Evolutionary conservation across 1,140 invertebrate genomes (phyloP).

Genomic region (Drosophila eugracilis): DNA sequence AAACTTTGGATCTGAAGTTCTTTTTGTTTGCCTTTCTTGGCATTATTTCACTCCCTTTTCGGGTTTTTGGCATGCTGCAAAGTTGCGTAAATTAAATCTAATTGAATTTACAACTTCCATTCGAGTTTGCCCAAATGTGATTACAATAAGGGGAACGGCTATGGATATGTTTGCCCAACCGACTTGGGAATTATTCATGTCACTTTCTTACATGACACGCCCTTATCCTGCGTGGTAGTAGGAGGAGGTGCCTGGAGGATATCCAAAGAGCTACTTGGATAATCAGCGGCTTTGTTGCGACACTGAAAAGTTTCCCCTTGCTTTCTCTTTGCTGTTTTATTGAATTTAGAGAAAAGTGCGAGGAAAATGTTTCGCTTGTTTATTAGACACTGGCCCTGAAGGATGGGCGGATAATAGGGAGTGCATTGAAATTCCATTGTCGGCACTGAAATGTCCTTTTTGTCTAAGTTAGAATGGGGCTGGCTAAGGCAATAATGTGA

Average conservation of each 20-base stretch:
- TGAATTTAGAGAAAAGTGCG: constrained; percentile 48
- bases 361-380: constrained; percentile 48
- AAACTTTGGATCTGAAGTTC: constrained; percentile 48
- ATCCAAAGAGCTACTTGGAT: constrained; percentile 38
- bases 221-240: not conserved
- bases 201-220: constrained; percentile 49
- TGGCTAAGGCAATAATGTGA: constrained; percentile 43
- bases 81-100: constrained; percentile 67
- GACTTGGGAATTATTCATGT: constrained; percentile 62
- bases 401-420: constrained; percentile 4
- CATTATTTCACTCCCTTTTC: not conserved
- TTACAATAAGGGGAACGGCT: constrained; percentile 52
- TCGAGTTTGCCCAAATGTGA: constrained; percentile 53
- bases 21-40: not conserved
- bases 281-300: constrained; percentile 58
- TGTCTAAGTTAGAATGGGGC: constrained; percentile 2
- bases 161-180: constrained; percentile 53
- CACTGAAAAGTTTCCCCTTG: constrained; percentile 49
- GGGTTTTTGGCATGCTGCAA: constrained; percentile 29
- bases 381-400: constrained; percentile 46
- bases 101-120: constrained; percentile 67
- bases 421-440: constrained; percentile 45
- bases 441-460: constrained; percentile 13
- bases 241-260: constrained; percentile 5
- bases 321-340: constrained; percentile 38